phyloP scores from a whole-genome alignment of 2,888 invertebrate species.

The Ophion costatus region DNA sequence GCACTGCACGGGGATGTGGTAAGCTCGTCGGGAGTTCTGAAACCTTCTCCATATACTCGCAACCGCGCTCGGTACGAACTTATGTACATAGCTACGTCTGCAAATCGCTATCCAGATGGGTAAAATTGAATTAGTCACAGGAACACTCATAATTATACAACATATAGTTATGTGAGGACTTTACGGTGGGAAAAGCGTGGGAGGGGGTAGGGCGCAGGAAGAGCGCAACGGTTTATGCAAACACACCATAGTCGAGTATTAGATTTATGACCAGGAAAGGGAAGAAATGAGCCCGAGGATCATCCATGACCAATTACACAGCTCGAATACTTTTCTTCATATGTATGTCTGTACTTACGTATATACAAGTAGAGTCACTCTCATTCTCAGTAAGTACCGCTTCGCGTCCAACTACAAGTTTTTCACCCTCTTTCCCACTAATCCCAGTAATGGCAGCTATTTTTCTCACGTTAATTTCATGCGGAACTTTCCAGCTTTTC shows the following conservation, averaged over 20 bases:
- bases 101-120: conserved; percentile 74
- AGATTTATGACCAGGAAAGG: conserved; percentile 30
- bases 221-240: conserved; percentile 22
- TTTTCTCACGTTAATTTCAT: conserved; percentile 77
- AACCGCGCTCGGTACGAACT: not conserved
- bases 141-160: conserved; percentile 73
- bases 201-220: not conserved
- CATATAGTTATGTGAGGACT: conserved; percentile 37
- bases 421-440: conserved; percentile 48
- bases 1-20: conserved; percentile 6
- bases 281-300: conserved; percentile 48
- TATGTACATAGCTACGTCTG: conserved; percentile 46
- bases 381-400: conserved; percentile 24
- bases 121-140: conserved; percentile 75
- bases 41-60: not conserved
- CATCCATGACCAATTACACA: conserved; percentile 54
- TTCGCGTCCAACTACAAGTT: conserved; percentile 44
- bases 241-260: conserved; percentile 33
- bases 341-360: not conserved
- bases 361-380: conserved; percentile 21
- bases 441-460: conserved; percentile 74
- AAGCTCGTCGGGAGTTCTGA: conserved; percentile 11
- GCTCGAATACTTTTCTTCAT: conserved; percentile 30
- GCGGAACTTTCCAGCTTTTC: conserved; percentile 75
- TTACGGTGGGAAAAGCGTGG: not conserved